Evolutionary conservation across 1,140 invertebrate genomes (phyloP).

Genomic region (Caenorhabditis brenneri): DNA sequence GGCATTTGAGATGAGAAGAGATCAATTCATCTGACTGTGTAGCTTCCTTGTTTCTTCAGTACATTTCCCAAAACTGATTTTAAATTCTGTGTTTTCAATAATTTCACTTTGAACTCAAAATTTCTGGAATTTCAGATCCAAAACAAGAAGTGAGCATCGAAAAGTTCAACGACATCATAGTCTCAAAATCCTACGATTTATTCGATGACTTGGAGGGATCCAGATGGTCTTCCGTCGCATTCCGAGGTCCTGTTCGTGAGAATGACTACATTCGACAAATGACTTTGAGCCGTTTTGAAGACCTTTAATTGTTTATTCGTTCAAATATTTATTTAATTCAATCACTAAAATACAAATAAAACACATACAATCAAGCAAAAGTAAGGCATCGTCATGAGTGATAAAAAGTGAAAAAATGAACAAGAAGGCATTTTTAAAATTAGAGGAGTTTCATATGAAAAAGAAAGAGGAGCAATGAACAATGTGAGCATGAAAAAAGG

Average conservation of each 20-base stretch:
- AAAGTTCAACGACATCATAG: background rate
- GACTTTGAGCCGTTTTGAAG: background rate
- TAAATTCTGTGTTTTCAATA: background rate
- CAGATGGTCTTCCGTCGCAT: background rate
- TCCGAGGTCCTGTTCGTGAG: background rate
- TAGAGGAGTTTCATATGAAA: background rate
- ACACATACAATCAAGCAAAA: background rate
- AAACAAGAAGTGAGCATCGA: background rate
- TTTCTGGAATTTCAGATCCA: background rate
- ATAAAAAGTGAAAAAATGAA: conserved; percentile 6
- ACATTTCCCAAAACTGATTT: background rate
- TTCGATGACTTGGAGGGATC: background rate
- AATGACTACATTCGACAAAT: background rate
- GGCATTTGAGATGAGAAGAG: too few relatives aligned
- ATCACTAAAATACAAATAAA: background rate
- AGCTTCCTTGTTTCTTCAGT: too few relatives aligned
- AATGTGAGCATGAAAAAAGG: background rate
- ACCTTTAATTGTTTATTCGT: background rate
- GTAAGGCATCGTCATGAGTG: conserved; percentile 27
- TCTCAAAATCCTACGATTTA: background rate
- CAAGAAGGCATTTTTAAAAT: background rate
- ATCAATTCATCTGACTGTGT: too few relatives aligned
- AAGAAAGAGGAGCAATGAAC: background rate
- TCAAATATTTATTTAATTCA: background rate
- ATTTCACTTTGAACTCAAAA: background rate